phyloP scores from a whole-genome alignment of 2,888 invertebrate species.

The Tetragnatha montana region DNA sequence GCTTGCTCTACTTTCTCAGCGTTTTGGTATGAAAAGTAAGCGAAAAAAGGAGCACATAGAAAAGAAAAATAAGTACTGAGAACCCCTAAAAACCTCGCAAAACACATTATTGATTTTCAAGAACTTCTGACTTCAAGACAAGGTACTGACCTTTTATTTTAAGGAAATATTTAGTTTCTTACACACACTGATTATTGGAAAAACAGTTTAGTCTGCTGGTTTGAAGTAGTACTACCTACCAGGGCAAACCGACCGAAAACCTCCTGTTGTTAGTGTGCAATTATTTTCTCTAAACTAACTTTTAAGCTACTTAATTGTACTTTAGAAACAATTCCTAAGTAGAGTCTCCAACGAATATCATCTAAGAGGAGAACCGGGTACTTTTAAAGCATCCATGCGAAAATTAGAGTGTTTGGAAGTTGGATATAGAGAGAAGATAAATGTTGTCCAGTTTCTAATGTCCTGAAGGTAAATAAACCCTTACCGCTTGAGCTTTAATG shows the following conservation, averaged over 20 bases:
- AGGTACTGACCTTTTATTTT: conserved; percentile 43
- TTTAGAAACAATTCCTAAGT: conserved; percentile 13
- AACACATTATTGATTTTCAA: conserved; percentile 45
- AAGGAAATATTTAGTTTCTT: conserved; percentile 20
- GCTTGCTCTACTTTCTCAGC: conserved; percentile 28
- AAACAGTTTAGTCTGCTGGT: conserved; percentile 46
- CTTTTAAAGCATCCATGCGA: conserved; percentile 46
- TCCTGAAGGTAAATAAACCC: not conserved
- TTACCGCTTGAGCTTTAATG: too few relatives aligned
- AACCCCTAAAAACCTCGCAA: conserved; percentile 30
- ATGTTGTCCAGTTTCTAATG: not conserved
- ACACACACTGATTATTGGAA: conserved; percentile 58
- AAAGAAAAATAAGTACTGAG: conserved; percentile 21
- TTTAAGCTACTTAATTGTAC: conserved; percentile 45
- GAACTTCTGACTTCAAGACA: conserved; percentile 39
- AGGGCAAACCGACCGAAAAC: conserved; percentile 27
- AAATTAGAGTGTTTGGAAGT: conserved; percentile 25
- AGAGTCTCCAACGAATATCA: conserved; percentile 29
- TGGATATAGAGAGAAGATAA: conserved; percentile 41
- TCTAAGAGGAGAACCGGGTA: conserved; percentile 18
- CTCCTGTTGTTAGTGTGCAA: conserved; percentile 27
- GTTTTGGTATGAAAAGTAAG: conserved; percentile 44
- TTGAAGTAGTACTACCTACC: conserved; percentile 44
- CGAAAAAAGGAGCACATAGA: conserved; percentile 10
- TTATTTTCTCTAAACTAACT: conserved; percentile 43